Evolutionary conservation across 2,888 invertebrate species (phyloP), one percentile per base, ranked within the genome.

Genomic region (Tetrapedia diversipes): DNA sequence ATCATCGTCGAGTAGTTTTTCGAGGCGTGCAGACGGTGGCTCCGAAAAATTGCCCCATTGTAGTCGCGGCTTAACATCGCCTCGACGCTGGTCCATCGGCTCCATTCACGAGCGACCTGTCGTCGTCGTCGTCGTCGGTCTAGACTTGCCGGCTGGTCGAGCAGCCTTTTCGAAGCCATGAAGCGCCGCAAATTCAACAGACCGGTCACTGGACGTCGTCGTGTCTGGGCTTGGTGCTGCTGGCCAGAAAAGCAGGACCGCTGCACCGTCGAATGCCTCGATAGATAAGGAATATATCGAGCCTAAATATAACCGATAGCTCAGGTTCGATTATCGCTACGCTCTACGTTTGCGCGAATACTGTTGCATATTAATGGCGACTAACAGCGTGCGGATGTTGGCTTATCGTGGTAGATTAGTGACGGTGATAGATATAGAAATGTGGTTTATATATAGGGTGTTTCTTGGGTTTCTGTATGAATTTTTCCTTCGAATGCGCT

Each of bases 91-190:
- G 64, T 68, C 77, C 64, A 77, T 72, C 72, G 72, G 45, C 22
- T 68, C 64, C 60, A 79, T 79, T 79, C 77, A 72, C 56, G 67
- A 65, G n/a, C 45, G 63, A 79, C 79, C 77, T 77, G 77, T 72
- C 68, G 72, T 59, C 45, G 51, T 66, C 77, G 77, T 72, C 68
- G 72, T 59, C 45, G 51, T 66, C 77, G 66, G 77, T 79, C 79
- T 79, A 79, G 79, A 79, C 79, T 79, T 77, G 29, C 72, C 72
- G 77, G 67, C 68, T 72, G 79, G 77, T 4, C 72, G 79, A 65
- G 64, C 77, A 77, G 72, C 71, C 77, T 77, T 77, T 72, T 61
- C 39, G 59, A 54, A 29, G 29, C n/a, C 78, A 67, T 32, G 78
- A 77, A 78, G 64, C 71, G 68, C 71, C 53, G 57, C 72, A 77